Evolutionary conservation across 2,888 invertebrate genomes (phyloP), one percentile per base, ranked within the genome.

Genomic region (Drosophila macrospina): DNA sequence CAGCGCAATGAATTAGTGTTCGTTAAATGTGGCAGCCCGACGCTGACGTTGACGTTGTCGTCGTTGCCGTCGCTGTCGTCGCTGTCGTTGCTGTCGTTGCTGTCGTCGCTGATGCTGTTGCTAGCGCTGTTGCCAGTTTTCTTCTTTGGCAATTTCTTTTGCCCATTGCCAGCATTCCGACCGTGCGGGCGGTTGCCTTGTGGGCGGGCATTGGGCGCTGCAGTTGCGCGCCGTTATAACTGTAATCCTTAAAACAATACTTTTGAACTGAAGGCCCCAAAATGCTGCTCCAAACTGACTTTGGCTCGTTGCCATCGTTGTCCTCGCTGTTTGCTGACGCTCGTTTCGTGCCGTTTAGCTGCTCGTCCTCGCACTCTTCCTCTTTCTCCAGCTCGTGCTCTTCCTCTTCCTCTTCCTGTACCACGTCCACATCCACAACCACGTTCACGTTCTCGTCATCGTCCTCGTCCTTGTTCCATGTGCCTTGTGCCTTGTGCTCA

Each of bases 1-100:
- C 74, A 74, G 70, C 90, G 90, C 89, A 90, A 90, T 90, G 89
- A 90, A 89, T 90, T 90, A 90, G 79, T 78, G 68, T 69, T 71
- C 73, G 89, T 89, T 89, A 90, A 90, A 89, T 83, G 82, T 76
- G 78, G 71, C 82, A 85, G 69, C 71, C 71, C 54, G 42, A 16
- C 54, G 65, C 39, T 16, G 54, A 6, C 57, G 60, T 7, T 13
- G 60, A 34, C 39, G 56, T 5, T 11, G 59, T 8, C 65, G 50
- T 6, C 56, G 42, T 39, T 56, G 55, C 7, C 10, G 60, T 11
- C 10, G 50, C 2, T 10, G 37, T 11, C 24, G 28, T 28, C 7
- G 28, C 7, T 28, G 28, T 28, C 50, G 55, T 11, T 11, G 60
- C n/a, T 7, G 50, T 7, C 11, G 54, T 2, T 47, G 55, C 8